A percentile compares a stretch with the other conserved stretches of the same genome.
These are phyloP conservation scores for Sycophaga agraensis DNA, from an alignment of 1,140 invertebrate genomes.

Conservation along the genomic window DNA sequence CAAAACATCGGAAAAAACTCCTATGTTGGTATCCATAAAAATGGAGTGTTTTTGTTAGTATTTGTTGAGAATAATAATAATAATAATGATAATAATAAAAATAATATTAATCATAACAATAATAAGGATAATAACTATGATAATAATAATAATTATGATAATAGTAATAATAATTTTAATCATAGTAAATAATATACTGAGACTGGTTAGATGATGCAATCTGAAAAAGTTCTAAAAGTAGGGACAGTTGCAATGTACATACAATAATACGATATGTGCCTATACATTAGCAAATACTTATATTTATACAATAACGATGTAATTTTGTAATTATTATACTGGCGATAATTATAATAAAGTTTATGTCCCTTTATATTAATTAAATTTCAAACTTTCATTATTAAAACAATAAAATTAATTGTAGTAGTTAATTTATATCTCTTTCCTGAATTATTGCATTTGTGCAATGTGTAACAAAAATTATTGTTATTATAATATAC, in stretches of 20 bases:
- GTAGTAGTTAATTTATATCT: no score
- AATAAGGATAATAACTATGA: no score
- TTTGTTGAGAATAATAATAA: conserved; percentile 20
- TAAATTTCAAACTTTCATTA: neutral
- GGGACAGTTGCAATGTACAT: conserved; percentile 28
- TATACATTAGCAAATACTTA: conserved; percentile 27
- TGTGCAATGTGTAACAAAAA: no score
- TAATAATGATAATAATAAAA: conserved; percentile 6
- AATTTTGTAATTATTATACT: conserved; percentile 31
- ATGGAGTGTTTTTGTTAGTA: conserved; percentile 15
- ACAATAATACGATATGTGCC: conserved; percentile 25
- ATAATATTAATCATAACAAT: no score
- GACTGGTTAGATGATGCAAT: conserved; percentile 12
- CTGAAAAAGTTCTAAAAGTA: conserved; percentile 14
- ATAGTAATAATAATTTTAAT: conserved; percentile 10
- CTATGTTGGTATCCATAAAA: neutral
- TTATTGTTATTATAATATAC: no score
- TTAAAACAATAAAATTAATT: no score
- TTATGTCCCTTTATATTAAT: conserved; percentile 6
- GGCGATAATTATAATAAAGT: conserved; percentile 26
- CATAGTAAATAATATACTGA: neutral
- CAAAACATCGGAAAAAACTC: conserved; percentile 11
- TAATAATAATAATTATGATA: no score
- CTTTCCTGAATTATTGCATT: no score
- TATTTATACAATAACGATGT: conserved; percentile 27